These are phyloP conservation scores for Euphonia xanthogaster DNA, from an alignment of 2,797 vertebrate genomes.

Conservation along the genomic window DNA sequence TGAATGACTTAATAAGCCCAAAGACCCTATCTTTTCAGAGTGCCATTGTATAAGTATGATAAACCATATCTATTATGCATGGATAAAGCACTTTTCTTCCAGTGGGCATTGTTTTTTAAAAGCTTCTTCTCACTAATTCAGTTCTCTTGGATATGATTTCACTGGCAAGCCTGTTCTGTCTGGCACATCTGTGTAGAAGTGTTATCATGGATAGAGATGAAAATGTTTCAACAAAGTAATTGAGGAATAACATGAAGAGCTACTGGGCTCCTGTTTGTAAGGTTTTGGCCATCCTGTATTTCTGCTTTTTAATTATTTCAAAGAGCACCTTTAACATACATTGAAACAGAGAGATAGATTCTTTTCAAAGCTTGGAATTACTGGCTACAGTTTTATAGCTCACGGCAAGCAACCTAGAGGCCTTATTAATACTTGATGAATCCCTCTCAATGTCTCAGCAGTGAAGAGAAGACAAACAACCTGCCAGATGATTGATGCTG, in stretches of 20 bases:
- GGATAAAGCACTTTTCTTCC: neutral
- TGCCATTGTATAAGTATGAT: neutral
- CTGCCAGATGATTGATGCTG: neutral
- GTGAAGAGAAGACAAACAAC: slow-evolving; percentile 36
- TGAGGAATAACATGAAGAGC: neutral
- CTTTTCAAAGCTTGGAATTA: neutral
- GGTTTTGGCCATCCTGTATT: neutral
- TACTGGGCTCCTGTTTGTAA: neutral
- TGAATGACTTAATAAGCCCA: neutral
- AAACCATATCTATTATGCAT: neutral
- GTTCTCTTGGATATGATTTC: neutral
- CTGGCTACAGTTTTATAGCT: slow-evolving; percentile 8
- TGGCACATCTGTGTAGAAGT: neutral
- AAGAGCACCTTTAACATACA: neutral
- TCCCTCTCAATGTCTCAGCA: neutral
- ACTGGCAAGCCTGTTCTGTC: neutral
- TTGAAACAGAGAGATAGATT: neutral
- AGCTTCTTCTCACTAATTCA: neutral
- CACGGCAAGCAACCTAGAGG: neutral
- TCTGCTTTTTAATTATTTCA: neutral
- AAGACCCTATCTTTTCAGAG: neutral
- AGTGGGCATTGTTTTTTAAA: neutral
- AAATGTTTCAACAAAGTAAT: neutral
- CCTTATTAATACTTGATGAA: slow-evolving; percentile 61
- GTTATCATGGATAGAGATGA: neutral